Evolutionary conservation across 2,113 vertebrate genomes (phyloP), one percentile per base, ranked within the genome.

Genomic region (Myotis brandtii): DNA sequence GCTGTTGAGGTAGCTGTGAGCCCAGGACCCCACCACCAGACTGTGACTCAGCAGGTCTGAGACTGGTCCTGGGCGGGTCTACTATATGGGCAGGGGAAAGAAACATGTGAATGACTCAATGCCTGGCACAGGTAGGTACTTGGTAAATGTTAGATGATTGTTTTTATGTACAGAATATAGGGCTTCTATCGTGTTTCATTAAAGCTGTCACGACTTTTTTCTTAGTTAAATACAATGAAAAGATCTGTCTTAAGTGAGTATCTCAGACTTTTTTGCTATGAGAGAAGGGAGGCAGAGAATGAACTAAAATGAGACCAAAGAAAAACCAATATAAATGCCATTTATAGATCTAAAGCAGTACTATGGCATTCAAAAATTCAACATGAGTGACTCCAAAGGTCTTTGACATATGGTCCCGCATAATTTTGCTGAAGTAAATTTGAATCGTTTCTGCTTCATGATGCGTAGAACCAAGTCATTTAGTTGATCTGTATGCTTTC

Each of bases 271-370:
- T 40, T 92, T 73, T 66, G 23, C 48, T 88, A 46, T 32, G 5
- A 34, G 13, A 18, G 1, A 32, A 32, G 4, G 9, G 2, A 27
- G 4, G 18, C 4, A 25, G 14, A 21, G 34, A 80, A 77, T 52
- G 23, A 48, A 32, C 8, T 56, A 82, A 96, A 96, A 52, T 23
- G 13, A 94, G 70, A 37, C 72, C 13, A 66, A 66, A 66, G 30
- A 86, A 90, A 89, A 92, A 86, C 40, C 21, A 79, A 54, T 50
- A 64, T 6, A 83, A 92, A 73, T 75, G 14, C 10, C 40, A 93
- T 43, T 93, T 64, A n/a, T 52, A 43, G 14, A 30, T 66, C 40
- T 80, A 87, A 80, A 80, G 27, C 32, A 54, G 14, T 66, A 80
- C 25, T 7, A 34, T 21, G 62, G 32, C 91, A 94, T 73, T 82